Percentiles rank a stretch among this genome's conserved stretches.
Evolutionary conservation across 2,113 vertebrate species (phyloP).

Genomic region (Bettongia penicillata): DNA sequence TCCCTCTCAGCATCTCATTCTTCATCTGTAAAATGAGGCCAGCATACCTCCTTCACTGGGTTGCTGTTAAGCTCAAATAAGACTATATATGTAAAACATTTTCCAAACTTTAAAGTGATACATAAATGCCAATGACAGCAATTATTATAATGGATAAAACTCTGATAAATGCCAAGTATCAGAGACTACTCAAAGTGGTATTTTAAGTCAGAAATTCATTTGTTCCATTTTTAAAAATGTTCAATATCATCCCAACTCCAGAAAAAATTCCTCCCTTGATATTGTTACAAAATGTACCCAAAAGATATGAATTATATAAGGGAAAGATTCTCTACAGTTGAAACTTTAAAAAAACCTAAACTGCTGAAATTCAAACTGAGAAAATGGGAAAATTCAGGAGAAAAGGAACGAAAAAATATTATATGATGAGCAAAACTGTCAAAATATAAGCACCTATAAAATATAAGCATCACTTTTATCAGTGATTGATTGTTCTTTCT

Average conservation of each 20-base stretch:
- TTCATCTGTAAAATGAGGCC: not conserved
- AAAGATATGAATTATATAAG: constrained; percentile 73
- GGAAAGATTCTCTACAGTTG: constrained; percentile 70
- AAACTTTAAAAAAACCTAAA: constrained; percentile 69
- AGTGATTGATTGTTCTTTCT: constrained; percentile 16
- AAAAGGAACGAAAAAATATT: not conserved
- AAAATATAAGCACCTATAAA: constrained; percentile 32
- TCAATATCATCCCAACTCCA: constrained; percentile 19
- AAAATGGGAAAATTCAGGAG: constrained; percentile 67
- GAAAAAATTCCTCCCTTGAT: constrained; percentile 50
- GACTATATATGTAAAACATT: not conserved
- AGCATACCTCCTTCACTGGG: not conserved
- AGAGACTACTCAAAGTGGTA: not conserved
- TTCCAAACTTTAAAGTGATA: not conserved
- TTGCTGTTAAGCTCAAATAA: not conserved
- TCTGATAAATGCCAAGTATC: constrained; percentile 39
- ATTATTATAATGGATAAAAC: not conserved
- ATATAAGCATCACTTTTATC: constrained; percentile 17
- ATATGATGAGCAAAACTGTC: constrained; percentile 28
- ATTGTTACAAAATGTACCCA: constrained; percentile 74
- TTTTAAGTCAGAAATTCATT: constrained; percentile 46
- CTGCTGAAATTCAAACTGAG: constrained; percentile 70
- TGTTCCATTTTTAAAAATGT: constrained; percentile 16
- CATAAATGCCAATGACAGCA: not conserved
- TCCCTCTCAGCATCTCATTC: not conserved